These are phyloP conservation scores for Alaudala cheleensis DNA, from an alignment of 2,113 vertebrate species.

Conservation along the genomic window DNA sequence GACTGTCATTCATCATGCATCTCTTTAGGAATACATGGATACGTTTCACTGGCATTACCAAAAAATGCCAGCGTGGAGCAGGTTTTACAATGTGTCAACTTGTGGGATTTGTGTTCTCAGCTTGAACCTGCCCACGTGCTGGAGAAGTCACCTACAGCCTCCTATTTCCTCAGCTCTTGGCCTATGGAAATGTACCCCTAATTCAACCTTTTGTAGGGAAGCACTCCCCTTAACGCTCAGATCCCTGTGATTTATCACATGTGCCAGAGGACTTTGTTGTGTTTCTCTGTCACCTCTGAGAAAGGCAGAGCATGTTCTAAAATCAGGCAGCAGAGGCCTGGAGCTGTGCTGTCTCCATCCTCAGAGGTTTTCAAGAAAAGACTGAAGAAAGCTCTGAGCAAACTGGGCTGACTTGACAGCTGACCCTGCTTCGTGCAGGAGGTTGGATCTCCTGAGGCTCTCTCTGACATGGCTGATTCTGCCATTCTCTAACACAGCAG, in stretches of 20 bases:
- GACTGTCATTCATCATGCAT: neutral
- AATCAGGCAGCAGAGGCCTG: neutral
- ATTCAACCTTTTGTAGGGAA: neutral
- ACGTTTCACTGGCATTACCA: neutral
- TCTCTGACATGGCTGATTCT: neutral
- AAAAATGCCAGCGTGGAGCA: neutral
- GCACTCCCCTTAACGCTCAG: neutral
- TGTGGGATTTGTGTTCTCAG: neutral
- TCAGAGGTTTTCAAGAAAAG: neutral
- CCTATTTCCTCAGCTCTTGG: neutral
- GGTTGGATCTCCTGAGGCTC: neutral
- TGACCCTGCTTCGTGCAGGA: neutral
- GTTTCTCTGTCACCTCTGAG: neutral
- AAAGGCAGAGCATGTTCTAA: neutral
- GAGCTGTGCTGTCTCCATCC: neutral
- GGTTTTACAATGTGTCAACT: neutral
- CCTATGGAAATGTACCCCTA: neutral
- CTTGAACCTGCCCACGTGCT: neutral
- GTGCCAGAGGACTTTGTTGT: accelerated
- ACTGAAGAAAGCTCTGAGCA: neutral
- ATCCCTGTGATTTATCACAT: neutral
- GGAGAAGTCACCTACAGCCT: neutral
- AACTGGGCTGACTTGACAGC: neutral
- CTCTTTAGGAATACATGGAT: neutral
- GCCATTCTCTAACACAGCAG: neutral